phyloP scores from a whole-genome alignment of 2,888 invertebrate species.

The Lasioglossum morio region DNA sequence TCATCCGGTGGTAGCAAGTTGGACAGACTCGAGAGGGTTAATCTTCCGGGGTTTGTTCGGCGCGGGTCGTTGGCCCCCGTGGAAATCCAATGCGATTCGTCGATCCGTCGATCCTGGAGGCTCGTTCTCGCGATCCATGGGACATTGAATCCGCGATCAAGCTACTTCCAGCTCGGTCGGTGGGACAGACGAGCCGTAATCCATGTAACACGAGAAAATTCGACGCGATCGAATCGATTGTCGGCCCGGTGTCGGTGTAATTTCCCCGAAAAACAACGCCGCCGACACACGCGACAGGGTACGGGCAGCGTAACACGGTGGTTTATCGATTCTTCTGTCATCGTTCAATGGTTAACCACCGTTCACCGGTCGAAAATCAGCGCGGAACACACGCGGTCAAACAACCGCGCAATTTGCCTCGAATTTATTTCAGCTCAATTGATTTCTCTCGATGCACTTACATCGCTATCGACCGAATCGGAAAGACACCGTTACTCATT shows the following conservation, averaged over 20 bases:
- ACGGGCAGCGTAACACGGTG: neutral
- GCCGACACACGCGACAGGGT: neutral
- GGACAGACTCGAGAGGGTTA: slow-evolving; percentile 47
- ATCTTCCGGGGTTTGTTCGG: slow-evolving; percentile 36
- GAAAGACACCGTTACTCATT: slow-evolving; percentile 28
- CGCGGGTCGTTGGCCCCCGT: neutral
- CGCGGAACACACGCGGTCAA: neutral
- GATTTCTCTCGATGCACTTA: neutral
- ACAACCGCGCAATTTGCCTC: slow-evolving; percentile 25
- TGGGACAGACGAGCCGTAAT: neutral
- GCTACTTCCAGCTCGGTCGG: neutral
- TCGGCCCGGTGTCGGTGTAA: slow-evolving; percentile 2
- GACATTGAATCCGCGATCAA: neutral
- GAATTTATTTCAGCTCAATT: slow-evolving; percentile 25
- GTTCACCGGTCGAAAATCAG: slow-evolving; percentile 40
- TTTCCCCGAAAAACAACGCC: slow-evolving; percentile 27
- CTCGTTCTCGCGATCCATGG: neutral
- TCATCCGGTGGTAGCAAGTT: slow-evolving; percentile 18
- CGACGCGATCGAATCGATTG: neutral
- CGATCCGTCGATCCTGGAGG: neutral
- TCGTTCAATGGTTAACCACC: slow-evolving; percentile 47
- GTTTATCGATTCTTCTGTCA: slow-evolving; percentile 47
- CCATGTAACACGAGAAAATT: neutral
- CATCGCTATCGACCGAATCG: slow-evolving; percentile 3
- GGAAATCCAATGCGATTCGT: neutral